These are phyloP conservation scores for Salvelinus namaycush DNA, from an alignment of 2,113 vertebrate genomes.

Conservation along the genomic window DNA sequence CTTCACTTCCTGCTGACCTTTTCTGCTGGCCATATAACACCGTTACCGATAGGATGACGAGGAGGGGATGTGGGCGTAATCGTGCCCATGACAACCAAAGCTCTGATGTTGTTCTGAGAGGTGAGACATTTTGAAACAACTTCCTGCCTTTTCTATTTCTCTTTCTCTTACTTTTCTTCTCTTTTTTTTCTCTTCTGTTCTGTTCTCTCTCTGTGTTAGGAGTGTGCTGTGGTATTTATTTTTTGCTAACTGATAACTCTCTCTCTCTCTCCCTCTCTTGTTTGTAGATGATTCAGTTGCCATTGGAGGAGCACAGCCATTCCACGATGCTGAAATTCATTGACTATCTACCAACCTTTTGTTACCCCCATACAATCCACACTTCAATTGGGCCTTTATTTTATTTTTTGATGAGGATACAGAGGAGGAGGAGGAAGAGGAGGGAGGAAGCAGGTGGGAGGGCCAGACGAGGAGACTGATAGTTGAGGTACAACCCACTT, in stretches of 20 bases:
- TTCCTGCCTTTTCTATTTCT: neutral
- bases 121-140: conserved; percentile 74
- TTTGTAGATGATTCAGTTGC: conserved; percentile 89
- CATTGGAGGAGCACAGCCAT: conserved; percentile 92
- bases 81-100: conserved; percentile 88
- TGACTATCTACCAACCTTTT: conserved; percentile 89
- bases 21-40: conserved; percentile 57
- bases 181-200: neutral
- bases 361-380: conserved; percentile 83
- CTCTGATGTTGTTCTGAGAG: conserved; percentile 91
- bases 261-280: neutral
- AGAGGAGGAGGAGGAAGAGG: conserved; percentile 56
- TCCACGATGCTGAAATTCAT: conserved; percentile 88
- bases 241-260: neutral
- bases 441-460: conserved; percentile 52
- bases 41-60: conserved; percentile 89
- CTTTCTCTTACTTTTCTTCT: neutral
- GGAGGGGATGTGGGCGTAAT: conserved; percentile 99
- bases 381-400: conserved; percentile 81
- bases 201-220: neutral
- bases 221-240: neutral
- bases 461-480: conserved; percentile 77
- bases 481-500: conserved; percentile 76
- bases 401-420: conserved; percentile 84
- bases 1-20: conserved; percentile 70